Evolutionary conservation across 2,888 invertebrate genomes (phyloP).

Genomic region (Troglohyphantes excavatus): DNA sequence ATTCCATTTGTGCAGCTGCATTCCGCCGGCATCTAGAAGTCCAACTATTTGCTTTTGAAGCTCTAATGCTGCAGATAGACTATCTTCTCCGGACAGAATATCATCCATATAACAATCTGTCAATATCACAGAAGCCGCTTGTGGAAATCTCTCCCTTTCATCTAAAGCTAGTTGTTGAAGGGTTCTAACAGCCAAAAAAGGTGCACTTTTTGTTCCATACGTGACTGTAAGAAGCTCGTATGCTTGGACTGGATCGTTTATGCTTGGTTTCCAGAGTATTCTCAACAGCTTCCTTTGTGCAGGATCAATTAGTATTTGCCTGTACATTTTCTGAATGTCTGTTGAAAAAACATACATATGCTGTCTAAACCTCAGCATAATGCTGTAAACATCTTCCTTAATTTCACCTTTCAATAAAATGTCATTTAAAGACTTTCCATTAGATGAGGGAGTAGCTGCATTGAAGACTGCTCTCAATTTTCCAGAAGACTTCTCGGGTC

Average conservation of each 20-base stretch:
- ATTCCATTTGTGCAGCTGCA: background rate
- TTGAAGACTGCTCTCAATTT: background rate
- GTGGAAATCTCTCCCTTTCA: slow-evolving; percentile 68
- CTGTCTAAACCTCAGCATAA: background rate
- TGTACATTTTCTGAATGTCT: background rate
- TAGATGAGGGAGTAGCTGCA: background rate
- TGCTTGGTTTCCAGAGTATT: background rate
- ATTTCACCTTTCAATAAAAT: slow-evolving; percentile 8
- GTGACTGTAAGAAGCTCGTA: background rate
- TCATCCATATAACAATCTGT: too few species aligned
- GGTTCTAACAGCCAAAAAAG: slow-evolving; percentile 79
- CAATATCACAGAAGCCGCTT: background rate
- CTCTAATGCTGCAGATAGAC: too few species aligned
- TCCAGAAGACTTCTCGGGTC: background rate
- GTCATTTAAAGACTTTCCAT: background rate
- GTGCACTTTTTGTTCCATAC: background rate
- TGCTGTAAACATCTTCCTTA: background rate
- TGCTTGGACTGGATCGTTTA: slow-evolving; percentile 62
- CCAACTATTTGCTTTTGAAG: background rate
- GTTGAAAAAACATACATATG: background rate
- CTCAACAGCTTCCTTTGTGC: background rate
- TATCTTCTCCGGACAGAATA: too few species aligned
- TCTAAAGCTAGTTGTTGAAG: slow-evolving; percentile 80
- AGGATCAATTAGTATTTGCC: background rate
- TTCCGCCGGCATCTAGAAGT: background rate